These are phyloP conservation scores for Clarias macrocephalus DNA, from an alignment of 2,113 vertebrate species.

Conservation along the genomic window DNA sequence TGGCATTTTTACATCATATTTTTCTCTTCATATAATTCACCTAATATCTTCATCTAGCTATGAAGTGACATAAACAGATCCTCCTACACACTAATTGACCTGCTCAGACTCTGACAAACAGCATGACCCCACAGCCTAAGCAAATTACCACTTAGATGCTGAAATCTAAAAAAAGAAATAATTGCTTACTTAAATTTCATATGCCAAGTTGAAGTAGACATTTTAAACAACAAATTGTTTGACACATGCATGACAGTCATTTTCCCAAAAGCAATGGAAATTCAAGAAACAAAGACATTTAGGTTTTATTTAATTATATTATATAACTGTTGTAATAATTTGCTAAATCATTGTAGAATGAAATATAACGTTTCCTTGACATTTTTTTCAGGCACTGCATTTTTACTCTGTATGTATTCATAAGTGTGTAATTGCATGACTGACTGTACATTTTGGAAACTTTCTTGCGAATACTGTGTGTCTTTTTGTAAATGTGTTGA, in stretches of 20 bases:
- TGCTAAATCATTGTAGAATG: neutral
- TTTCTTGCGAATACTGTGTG: neutral
- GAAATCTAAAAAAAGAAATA: slow-evolving; percentile 24
- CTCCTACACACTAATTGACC: slow-evolving; percentile 41
- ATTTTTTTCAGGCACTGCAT: neutral
- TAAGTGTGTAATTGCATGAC: neutral
- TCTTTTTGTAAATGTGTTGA: neutral
- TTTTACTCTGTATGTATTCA: neutral
- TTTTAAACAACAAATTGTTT: neutral
- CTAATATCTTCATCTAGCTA: slow-evolving; percentile 60
- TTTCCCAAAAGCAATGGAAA: too few species aligned
- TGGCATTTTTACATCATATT: slow-evolving; percentile 25
- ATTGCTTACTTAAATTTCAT: slow-evolving; percentile 23
- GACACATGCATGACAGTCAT: neutral
- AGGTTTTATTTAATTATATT: neutral
- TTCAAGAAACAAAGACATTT: neutral
- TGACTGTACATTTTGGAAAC: neutral
- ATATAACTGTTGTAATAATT: neutral
- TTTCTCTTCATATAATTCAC: slow-evolving; percentile 36
- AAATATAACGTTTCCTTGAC: neutral
- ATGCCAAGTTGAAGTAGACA: slow-evolving; percentile 2
- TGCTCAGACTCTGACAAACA: slow-evolving; percentile 50
- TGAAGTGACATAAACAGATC: slow-evolving; percentile 49
- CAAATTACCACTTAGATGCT: slow-evolving; percentile 38
- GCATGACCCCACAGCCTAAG: slow-evolving; percentile 44